Evolutionary conservation across 2,888 invertebrate genomes (phyloP), one percentile per base, ranked within the genome.

Genomic region (Rhopalosiphum nymphaeae): DNA sequence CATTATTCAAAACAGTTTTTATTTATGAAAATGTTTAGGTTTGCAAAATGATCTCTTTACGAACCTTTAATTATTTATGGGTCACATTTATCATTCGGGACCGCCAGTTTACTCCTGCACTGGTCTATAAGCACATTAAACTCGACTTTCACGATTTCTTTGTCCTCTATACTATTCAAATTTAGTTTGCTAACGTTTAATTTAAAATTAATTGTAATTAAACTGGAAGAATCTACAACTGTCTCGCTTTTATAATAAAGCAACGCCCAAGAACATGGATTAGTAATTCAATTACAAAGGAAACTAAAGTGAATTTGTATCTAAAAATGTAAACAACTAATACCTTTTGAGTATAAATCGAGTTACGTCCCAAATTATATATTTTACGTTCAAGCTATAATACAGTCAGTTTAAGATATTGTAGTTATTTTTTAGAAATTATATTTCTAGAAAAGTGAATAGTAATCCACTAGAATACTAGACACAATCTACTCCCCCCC

Each of bases 11-110:
- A 78, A 53, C 16, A 16, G 49, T 67, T 67, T 67, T n/a, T 16
- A 67, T n/a, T 67, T 67, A 67, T 67, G 67, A 67, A 67, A 67
- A 67, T 67, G 13, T 78, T 78, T 78, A 78, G 36, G 78, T 78
- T 78, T 78, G 7, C 78, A 36, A 78, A 78, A 78, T 78, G 78
- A 36, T 36, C 21, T 78, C n/a, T 78, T 49, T 88, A 88, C 49
- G 44, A n/a, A 42, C 88, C 29, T 29, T 49, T 53, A 21, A 42
- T 49, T 53, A 88, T 88, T 88, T 49, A 88, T 88, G 49, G 25
- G 44, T 44, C 36, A 36, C n/a, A 36, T 78, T 78, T 78, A 78
- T 78, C 78, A 16, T 36, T 21, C 78, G 36, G 36, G 7, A 78
- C 36, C 78, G 16, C 78, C 26, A 3, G 36, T 78, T 36, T 36